A percentile compares a stretch with the other conserved stretches of the same genome.
phyloP scores from a whole-genome alignment of 2,888 invertebrate species.

The Agrenia bidenticulata region DNA sequence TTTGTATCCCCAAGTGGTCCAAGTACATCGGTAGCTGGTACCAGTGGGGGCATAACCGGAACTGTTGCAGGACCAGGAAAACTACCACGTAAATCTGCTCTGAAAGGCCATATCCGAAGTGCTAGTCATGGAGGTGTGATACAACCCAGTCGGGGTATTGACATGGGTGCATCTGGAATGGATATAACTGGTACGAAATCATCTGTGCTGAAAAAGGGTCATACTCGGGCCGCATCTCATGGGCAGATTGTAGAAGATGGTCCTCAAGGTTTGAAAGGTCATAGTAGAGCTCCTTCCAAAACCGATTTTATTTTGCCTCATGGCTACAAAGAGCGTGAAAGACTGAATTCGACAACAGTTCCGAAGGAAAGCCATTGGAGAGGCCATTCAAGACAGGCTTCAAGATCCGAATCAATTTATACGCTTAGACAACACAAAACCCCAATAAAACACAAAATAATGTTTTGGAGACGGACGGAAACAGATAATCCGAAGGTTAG shows the following conservation, averaged over 20 bases:
- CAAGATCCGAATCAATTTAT: conserved; percentile 85
- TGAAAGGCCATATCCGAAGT: conserved; percentile 69
- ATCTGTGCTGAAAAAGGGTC: conserved; percentile 71
- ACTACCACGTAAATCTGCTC: conserved; percentile 46
- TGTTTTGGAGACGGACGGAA: conserved; percentile 54
- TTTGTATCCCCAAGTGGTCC: neutral
- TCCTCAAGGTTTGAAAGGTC: conserved; percentile 62
- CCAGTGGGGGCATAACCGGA: conserved; percentile 1
- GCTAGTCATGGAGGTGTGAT: conserved; percentile 73
- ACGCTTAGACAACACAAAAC: conserved; percentile 69
- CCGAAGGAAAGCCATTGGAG: conserved; percentile 18
- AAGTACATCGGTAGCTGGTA: neutral
- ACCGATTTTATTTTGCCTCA: conserved; percentile 87
- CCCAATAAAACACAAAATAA: conserved; percentile 52
- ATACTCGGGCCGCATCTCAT: conserved; percentile 82
- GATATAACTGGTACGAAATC: conserved; percentile 26
- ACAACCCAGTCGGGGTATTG: conserved; percentile 54
- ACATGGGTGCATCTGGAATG: conserved; percentile 24
- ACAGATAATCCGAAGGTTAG: conserved; percentile 63
- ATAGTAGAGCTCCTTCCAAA: conserved; percentile 79
- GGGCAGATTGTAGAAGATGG: conserved; percentile 75
- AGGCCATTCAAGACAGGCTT: conserved; percentile 68
- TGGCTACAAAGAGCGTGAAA: conserved; percentile 71
- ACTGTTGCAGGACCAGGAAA: conserved; percentile 16
- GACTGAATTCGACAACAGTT: conserved; percentile 21